phyloP scores from a whole-genome alignment of 2,797 vertebrate genomes.

The Malacoctenus gilli region DNA sequence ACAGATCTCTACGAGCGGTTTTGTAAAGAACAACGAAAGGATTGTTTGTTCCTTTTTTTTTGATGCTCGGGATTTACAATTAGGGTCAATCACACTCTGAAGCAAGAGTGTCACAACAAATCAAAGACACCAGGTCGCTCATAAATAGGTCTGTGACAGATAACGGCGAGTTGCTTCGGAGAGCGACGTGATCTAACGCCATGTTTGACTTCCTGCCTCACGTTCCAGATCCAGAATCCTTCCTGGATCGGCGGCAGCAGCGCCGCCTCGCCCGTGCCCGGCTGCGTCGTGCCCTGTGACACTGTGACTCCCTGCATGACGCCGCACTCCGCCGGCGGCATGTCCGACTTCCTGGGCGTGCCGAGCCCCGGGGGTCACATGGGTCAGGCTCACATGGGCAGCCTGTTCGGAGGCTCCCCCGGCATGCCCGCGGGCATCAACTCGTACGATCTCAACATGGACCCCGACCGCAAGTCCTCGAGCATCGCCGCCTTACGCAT shows the following conservation, averaged over 20 bases:
- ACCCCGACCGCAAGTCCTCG: slow-evolving; percentile 98
- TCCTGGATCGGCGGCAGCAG: slow-evolving; percentile 95
- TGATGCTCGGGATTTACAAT: too few species aligned
- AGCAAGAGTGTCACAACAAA: too few species aligned
- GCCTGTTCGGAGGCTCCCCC: slow-evolving; percentile 87
- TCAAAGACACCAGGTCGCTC: too few species aligned
- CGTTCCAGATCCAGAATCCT: slow-evolving; percentile 93
- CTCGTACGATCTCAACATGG: slow-evolving; percentile 93
- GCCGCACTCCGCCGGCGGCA: slow-evolving; percentile 88
- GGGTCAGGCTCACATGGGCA: slow-evolving; percentile 96
- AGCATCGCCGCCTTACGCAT: slow-evolving; percentile 97
- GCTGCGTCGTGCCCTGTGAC: slow-evolving; percentile 96
- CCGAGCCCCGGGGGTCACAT: slow-evolving; percentile 87
- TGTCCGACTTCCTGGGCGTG: slow-evolving; percentile 94
- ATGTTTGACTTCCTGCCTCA: too few species aligned
- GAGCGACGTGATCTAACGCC: too few species aligned
- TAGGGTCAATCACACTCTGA: too few species aligned
- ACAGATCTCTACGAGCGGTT: too few species aligned
- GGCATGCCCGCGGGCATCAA: slow-evolving; percentile 91
- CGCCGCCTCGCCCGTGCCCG: slow-evolving; percentile 91
- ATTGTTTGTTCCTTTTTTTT: too few species aligned
- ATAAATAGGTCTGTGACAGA: too few species aligned
- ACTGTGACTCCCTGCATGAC: slow-evolving; percentile 96
- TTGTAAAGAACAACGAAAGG: too few species aligned
- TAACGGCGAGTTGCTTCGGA: too few species aligned